Base-by-base conservation (phyloP, 2,113 vertebrate species). In the Etheostoma spectabile region DNA sequence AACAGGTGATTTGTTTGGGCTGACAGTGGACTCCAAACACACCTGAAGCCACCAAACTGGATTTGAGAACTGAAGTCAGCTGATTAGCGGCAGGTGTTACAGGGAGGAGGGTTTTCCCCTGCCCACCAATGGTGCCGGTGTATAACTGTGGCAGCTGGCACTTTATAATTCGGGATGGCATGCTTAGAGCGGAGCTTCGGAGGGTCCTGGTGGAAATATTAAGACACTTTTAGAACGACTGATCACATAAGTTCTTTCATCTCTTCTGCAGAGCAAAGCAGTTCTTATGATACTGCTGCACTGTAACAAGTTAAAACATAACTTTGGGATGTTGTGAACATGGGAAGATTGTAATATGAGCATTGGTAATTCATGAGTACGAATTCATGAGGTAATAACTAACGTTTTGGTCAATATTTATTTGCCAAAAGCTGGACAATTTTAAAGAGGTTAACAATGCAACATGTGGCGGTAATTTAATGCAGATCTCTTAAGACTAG, bases 91-190 rank as follows among this genome's bases (percentile, higher is more conserved):
- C 86, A 86, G 82, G 91, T 85, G 86, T 63, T 38, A 4, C 52
- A 48, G 19, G 49, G 67, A 53, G 75, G 86, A 80, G 77, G 79
- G 69, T 42, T 62, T 80, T 52, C 61, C 63, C 38, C 56, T 79
- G 74, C 61, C 57, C 76, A 68, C 82, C 72, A 71, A 80, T 16
- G 77, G 73, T 53, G 79, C 72, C 59, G 82, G 57, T 70, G 65
- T 67, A 79, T 71, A 81, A 78, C 79, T 67, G 72, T 49, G 65
- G 80, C 88, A 92, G 84, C 86, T 88, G 89, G 77, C 76, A 59
- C 79, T 90, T 86, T 82, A 88, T 89, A 86, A 88, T 82, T 77
- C 80, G 76, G 73, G 74, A 79, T 80, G 72, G 80, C 77, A 84
- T 38, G 49, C 68, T 78, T 35, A 48, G 76, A 55, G 71, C 49